phyloP scores from a whole-genome alignment of 2,797 vertebrate genomes.

The Phoeniculus purpureus region DNA sequence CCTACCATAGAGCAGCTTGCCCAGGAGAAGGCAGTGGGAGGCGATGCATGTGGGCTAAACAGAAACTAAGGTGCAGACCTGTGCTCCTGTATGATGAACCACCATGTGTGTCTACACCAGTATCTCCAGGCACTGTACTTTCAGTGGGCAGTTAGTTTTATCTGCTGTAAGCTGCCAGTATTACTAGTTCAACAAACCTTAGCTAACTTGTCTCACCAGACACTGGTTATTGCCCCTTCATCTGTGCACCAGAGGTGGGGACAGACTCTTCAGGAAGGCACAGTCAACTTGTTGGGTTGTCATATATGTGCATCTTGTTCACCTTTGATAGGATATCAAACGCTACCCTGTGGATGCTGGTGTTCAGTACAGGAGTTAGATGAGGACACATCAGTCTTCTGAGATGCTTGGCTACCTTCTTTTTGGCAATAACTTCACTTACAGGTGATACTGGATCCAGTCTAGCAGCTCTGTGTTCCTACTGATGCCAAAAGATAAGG shows the following conservation, averaged over 20 bases:
- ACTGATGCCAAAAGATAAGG: neutral
- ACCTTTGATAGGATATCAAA: neutral
- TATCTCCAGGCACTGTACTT: neutral
- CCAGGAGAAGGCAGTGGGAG: neutral
- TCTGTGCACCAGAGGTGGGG: neutral
- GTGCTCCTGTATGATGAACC: neutral
- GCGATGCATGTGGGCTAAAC: neutral
- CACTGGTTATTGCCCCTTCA: neutral
- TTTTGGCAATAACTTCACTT: slow-evolving; percentile 8
- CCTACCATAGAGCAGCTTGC: fast-evolving
- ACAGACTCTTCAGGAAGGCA: neutral
- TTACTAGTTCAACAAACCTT: neutral
- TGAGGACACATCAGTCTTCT: neutral
- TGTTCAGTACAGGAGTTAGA: neutral
- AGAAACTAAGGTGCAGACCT: neutral
- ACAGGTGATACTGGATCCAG: neutral
- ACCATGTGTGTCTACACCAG: fast-evolving
- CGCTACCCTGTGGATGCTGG: neutral
- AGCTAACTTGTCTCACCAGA: neutral
- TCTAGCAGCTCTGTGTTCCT: slow-evolving; percentile 13
- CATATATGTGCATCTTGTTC: fast-evolving
- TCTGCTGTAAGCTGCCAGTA: neutral
- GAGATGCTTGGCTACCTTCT: neutral
- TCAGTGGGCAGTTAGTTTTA: too few species aligned
- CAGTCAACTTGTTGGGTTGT: neutral